Percentiles rank a stretch among this genome's conserved stretches.
Conservation (phyloP, 2,888 invertebrate genomes). For the Hirtodrosophila confusa region DNA sequence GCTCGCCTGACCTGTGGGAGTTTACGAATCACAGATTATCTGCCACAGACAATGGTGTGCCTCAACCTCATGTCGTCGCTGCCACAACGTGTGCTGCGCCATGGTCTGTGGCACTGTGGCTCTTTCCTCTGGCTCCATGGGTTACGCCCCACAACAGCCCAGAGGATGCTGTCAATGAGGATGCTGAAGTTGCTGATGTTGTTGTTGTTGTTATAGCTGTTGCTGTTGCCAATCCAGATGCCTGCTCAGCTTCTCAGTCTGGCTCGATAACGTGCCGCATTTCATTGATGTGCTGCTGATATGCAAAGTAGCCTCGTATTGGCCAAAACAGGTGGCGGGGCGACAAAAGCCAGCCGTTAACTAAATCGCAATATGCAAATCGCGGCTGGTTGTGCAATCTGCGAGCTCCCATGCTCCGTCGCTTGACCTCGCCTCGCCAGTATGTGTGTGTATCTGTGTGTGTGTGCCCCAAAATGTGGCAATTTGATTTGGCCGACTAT, state of each 20-base stretch:
- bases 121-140: constrained; percentile 36
- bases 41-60: constrained; percentile 79
- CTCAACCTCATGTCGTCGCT: constrained; percentile 72
- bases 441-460: constrained; percentile 59
- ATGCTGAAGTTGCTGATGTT: not conserved
- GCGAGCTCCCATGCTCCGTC: constrained; percentile 67
- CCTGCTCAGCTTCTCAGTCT: constrained; percentile 3
- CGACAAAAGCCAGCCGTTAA: constrained; percentile 48
- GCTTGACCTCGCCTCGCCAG: constrained; percentile 60
- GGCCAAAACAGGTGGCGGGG: constrained; percentile 55
- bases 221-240: not conserved
- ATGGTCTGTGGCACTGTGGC: constrained; percentile 5
- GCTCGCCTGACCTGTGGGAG: constrained; percentile 83
- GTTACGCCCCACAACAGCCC: constrained; percentile 52
- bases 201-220: not conserved
- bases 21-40: constrained; percentile 82
- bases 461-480: constrained; percentile 49
- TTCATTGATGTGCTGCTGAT: constrained; percentile 63
- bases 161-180: not conserved
- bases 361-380: constrained; percentile 71
- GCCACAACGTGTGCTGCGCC: constrained; percentile 29
- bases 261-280: constrained; percentile 49
- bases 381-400: constrained; percentile 64
- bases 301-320: constrained; percentile 44
- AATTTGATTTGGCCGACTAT: constrained; percentile 28